Evolutionary conservation across 2,797 vertebrate genomes (phyloP), one percentile per base, ranked within the genome.

Genomic region (Acridotheres tristis): DNA sequence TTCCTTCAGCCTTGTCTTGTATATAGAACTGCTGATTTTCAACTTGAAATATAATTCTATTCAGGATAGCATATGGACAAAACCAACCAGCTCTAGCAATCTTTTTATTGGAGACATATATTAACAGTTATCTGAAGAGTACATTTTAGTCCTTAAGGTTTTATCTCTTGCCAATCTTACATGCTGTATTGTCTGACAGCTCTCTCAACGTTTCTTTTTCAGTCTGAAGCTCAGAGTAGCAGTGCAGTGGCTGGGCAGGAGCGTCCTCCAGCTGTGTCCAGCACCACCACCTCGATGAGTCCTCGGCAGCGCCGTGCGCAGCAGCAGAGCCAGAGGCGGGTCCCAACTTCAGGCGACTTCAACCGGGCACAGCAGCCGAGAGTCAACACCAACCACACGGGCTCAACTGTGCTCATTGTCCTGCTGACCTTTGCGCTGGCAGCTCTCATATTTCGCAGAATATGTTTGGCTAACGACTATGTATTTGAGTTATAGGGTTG

Each of bases 381-480:
- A 43, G 98, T 62, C 90, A 98, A 98, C 36, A 97, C 96, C 1
- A 98, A 98, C 97, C 98, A 98, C 48, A 97, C 98, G 0, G 99
- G 98, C 21, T 98, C 99, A 0, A 99, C 97, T 1, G 94, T 99
- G 42, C 98, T 99, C 69, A 99, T 99, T 27, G 97, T 99, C 90
- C 96, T 99, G 74, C 98, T 99, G 94, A 98, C 99, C 76, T 98
- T 99, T 61, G 99, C 98, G 1, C 97, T 99, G 85, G 99, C 99
- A 26, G 99, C 98, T 1, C 99, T 99, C 89, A 98, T 99, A 97
- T 99, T 99, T 94, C 99, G 99, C 85, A 98, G 99, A 92, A 98
- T 99, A 97, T 99, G 98, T 96, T 96, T 99, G 97, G 98, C 99
- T 77, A 98, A 99, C 6, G 99, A 99, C 94, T 99, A 99, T 94